A percentile compares a stretch with the other conserved stretches of the same genome.
Conservation (phyloP, 2,888 invertebrate species). For the Cynaeus angustus region DNA sequence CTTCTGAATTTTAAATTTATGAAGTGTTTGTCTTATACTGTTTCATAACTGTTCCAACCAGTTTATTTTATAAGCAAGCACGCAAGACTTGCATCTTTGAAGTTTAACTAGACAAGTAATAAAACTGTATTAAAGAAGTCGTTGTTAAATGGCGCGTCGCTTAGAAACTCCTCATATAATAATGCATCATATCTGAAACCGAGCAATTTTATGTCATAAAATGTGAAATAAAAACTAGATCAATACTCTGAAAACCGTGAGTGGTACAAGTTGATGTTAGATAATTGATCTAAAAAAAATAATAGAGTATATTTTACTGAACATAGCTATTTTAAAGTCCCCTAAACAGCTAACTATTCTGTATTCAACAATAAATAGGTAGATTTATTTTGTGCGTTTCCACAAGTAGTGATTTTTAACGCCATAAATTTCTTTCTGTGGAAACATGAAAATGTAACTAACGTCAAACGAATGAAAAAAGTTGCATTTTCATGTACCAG, state of each 20-base stretch:
- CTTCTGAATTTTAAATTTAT: conserved; percentile 37
- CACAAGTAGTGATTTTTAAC: too few species aligned
- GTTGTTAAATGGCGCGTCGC: conserved; percentile 5
- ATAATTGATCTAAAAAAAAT: too few species aligned
- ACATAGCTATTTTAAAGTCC: too few species aligned
- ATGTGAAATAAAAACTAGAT: conserved; percentile 18
- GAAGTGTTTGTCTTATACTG: conserved; percentile 23
- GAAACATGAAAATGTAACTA: too few species aligned
- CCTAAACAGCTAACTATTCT: too few species aligned
- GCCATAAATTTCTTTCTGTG: too few species aligned
- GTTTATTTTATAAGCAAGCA: conserved; percentile 17
- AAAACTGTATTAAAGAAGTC: conserved; percentile 10
- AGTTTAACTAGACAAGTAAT: conserved; percentile 11
- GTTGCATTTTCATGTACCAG: too few species aligned
- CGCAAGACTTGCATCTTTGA: conserved; percentile 16
- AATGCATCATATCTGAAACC: neutral
- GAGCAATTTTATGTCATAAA: conserved; percentile 16
- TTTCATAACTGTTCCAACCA: conserved; percentile 15
- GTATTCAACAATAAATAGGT: too few species aligned
- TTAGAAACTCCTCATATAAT: neutral
- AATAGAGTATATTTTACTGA: too few species aligned
- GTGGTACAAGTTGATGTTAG: too few species aligned
- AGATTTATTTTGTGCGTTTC: too few species aligned
- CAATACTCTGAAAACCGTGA: neutral
- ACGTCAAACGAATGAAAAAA: too few species aligned